Evolutionary conservation across 1,140 invertebrate genomes (phyloP).

Genomic region (Macrostomum lignano): DNA sequence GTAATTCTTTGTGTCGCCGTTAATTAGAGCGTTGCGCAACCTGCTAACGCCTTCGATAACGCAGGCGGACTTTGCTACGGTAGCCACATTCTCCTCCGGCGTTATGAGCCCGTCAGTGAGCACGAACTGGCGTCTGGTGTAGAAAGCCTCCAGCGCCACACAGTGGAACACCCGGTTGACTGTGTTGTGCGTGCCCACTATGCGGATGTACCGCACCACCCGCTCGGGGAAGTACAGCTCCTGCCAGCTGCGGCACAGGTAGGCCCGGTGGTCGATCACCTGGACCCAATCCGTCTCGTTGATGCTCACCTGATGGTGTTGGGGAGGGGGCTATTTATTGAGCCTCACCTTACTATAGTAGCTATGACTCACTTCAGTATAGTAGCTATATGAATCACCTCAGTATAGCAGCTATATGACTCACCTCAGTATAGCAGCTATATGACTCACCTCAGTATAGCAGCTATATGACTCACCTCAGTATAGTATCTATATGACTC

Average conservation of each 20-base stretch:
- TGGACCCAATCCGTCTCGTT: slow-evolving; percentile 77
- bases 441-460: too few relatives aligned
- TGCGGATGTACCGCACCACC: slow-evolving; percentile 55
- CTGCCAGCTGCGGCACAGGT: slow-evolving; percentile 80
- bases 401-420: too few relatives aligned
- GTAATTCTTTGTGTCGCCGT: slow-evolving; percentile 70
- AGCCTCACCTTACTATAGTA: too few relatives aligned
- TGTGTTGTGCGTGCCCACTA: slow-evolving; percentile 74
- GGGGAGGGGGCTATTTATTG: too few relatives aligned
- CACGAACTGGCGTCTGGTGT: slow-evolving; percentile 42
- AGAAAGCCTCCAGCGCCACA: slow-evolving; percentile 62
- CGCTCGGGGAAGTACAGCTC: slow-evolving; percentile 60
- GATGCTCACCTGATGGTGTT: slow-evolving; percentile 45
- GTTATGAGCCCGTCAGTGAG: slow-evolving; percentile 38
- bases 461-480: too few relatives aligned
- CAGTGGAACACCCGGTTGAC: slow-evolving; percentile 80
- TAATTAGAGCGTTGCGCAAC: slow-evolving; percentile 66
- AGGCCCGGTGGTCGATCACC: slow-evolving; percentile 62
- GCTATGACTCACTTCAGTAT: too few relatives aligned
- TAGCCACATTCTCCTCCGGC: slow-evolving; percentile 70
- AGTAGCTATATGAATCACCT: too few relatives aligned
- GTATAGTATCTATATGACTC: too few relatives aligned
- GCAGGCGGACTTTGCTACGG: slow-evolving; percentile 50
- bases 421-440: too few relatives aligned
- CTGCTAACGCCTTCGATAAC: slow-evolving; percentile 78